Base-by-base conservation (phyloP, 2,113 vertebrate species). In the Peucedramus taeniatus region DNA sequence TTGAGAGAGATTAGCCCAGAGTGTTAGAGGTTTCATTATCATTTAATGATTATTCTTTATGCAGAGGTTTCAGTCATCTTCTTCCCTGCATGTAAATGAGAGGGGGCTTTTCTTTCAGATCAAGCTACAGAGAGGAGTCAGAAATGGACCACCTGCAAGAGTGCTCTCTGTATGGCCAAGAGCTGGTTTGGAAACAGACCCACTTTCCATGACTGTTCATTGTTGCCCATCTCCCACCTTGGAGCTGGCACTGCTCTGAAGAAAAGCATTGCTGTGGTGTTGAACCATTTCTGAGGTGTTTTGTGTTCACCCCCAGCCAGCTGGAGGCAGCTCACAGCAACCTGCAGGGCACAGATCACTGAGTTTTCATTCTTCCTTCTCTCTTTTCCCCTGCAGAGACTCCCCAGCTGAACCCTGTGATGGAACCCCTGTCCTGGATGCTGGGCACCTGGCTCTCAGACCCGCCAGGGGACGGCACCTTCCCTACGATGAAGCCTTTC, bases 361-460 rank as follows among this genome's bases (percentile, higher is more conserved):
- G 14, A 79, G n/a, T 84, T 70, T 30, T 37, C 30, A 89, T 68
- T 57, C 3, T 83, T 94, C 14, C 39, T 59, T 23, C 30, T 64
- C 59, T 66, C 28, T 75, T 63, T 69, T 94, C 53, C 24, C 89
- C 51, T 40, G 42, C 98, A 98, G 97, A 97, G 95, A 97, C 95
- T 51, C 97, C 97, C 33, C 96, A 91, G 93, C 93, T 99, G 98
- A 99, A 98, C 94, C 98, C 98, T 1, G 97, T 97, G 79, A 94
- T 99, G 92, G 97, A 98, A 31, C 98, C 99, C 13, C 97, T 99
- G 15, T 99, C 99, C 76, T 99, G 99, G 99, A 99, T 99, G 95
- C 96, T 99, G 96, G 99, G 99, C 53, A 98, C 98, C 72, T 99
- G 99, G 99, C 98, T 99, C 78, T 99, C 99, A 0, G 99, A 99